phyloP scores from a whole-genome alignment of 2,888 invertebrate genomes.

The Acrobasis repandana region DNA sequence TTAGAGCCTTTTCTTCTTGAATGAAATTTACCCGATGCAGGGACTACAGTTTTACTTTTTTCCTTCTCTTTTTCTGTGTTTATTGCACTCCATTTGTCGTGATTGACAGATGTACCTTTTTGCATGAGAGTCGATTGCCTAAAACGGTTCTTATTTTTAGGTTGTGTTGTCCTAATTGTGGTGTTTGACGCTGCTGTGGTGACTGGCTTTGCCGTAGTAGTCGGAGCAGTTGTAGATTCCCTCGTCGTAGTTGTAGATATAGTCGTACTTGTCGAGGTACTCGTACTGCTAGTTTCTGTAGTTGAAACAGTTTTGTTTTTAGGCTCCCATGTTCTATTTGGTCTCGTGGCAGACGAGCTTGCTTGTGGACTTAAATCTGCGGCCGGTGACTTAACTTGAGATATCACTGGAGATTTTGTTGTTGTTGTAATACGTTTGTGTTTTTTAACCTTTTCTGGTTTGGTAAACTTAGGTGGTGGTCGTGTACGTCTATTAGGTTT shows the following conservation, averaged over 20 bases:
- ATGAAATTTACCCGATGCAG: conserved; percentile 38
- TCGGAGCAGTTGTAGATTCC: conserved; percentile 21
- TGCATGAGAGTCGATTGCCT: conserved; percentile 68
- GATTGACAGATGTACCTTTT: conserved; percentile 76
- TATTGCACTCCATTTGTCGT: conserved; percentile 64
- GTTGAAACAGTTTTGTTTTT: conserved; percentile 37
- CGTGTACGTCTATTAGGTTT: conserved; percentile 66
- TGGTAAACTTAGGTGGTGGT: conserved; percentile 63
- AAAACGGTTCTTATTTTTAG: conserved; percentile 64
- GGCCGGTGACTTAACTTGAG: conserved; percentile 48
- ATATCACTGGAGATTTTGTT: conserved; percentile 46
- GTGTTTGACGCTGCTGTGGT: conserved; percentile 35
- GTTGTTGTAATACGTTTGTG: conserved; percentile 64
- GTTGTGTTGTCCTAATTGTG: conserved; percentile 40
- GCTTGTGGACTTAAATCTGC: conserved; percentile 65
- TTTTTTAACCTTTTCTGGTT: conserved; percentile 65
- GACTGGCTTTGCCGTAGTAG: conserved; percentile 37
- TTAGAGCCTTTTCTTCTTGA: conserved; percentile 71
- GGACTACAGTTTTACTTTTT: conserved; percentile 42
- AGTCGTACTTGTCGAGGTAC: conserved; percentile 38
- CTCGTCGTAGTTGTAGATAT: conserved; percentile 42
- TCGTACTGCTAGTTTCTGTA: conserved; percentile 32
- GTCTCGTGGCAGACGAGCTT: conserved; percentile 56
- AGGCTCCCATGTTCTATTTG: conserved; percentile 44
- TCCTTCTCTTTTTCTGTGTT: conserved; percentile 44